Base-by-base conservation (phyloP, 2,888 invertebrate genomes). In the Athripsodes cinereus region DNA sequence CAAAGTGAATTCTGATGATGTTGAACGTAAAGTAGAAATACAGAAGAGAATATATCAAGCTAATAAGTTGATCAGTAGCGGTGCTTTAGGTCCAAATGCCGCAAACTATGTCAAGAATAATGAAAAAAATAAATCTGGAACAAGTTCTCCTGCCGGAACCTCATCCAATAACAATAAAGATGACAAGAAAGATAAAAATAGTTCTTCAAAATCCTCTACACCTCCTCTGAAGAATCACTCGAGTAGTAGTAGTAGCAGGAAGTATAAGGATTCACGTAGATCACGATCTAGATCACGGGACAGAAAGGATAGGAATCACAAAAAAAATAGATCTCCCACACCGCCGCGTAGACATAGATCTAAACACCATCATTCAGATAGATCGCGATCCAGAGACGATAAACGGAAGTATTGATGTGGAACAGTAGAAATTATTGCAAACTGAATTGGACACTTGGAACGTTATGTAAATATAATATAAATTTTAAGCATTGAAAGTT, bases 1-100 rank as follows among this genome's bases (percentile, higher is more conserved):
- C 2, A 93, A 93, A 81, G 91, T 90, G 46, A 80, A 79, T 64
- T 75, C 80, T 0, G 79, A 79, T 31, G 78, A 76, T 40, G 65
- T 79, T 35, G 79, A 79, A 60, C 67, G 62, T 40, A 78, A 76
- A 67, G 73, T 79, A 1, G 79, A 79, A 8, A 54, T 68, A 6
- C 66, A 78, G 21, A 69, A 72, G 46, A 73, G 71, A 64, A 67
- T 78, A 3, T 78, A 78, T 60, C 78, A 78, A 69, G 76, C 78
- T 0, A 79, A 79, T 52, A 78, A 75, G 57, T 70, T 74, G 16
- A 71, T 63, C 10, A 63, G 61, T 34, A 49, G 55, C 13, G 61
- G 59, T 0, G 52, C 74, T 2, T 74, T 74, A 65, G 74, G 74
- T 13, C 73, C 74, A 52, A 53, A 21, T n/a, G 58, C 60, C 1